These are phyloP conservation scores for Listronotus oregonensis DNA, from an alignment of 1,140 invertebrate genomes.

Conservation along the genomic window DNA sequence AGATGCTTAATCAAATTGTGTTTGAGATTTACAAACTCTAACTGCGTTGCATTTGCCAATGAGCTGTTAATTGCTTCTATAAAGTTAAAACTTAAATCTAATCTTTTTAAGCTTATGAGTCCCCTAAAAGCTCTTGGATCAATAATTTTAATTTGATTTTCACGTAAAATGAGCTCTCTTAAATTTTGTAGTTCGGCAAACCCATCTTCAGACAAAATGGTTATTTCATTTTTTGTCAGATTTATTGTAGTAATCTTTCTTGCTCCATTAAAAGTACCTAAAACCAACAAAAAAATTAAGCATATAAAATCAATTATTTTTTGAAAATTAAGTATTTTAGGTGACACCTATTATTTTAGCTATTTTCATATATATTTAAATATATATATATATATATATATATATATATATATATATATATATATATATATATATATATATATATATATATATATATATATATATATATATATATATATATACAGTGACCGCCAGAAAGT, in stretches of 20 bases:
- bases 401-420: no score
- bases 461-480: no score
- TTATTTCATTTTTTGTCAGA: slow-evolving; percentile 47
- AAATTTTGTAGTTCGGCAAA: slow-evolving; percentile 54
- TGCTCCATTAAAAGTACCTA: slow-evolving; percentile 48
- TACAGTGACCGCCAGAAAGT: no score
- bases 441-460: no score
- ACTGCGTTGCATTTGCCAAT: slow-evolving; percentile 59
- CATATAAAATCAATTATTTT: no score
- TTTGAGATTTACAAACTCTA: slow-evolving; percentile 60
- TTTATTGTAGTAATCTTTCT: slow-evolving; percentile 47
- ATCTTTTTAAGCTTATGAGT: slow-evolving; percentile 59
- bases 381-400: no score
- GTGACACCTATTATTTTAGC: no score
- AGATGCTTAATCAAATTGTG: slow-evolving; percentile 44
- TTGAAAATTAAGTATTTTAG: no score
- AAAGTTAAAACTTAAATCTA: slow-evolving; percentile 55
- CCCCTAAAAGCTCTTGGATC: slow-evolving; percentile 64
- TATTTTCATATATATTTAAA: no score
- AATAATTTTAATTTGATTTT: slow-evolving; percentile 64
- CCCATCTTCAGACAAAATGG: slow-evolving; percentile 41
- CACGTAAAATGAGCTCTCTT: slow-evolving; percentile 62
- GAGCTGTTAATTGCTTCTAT: slow-evolving; percentile 61
- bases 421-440: no score
- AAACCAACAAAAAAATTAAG: slow-evolving; percentile 22